These are phyloP conservation scores for Onychomys arenicola DNA, from an alignment of 2,797 vertebrate species.

Conservation along the genomic window DNA sequence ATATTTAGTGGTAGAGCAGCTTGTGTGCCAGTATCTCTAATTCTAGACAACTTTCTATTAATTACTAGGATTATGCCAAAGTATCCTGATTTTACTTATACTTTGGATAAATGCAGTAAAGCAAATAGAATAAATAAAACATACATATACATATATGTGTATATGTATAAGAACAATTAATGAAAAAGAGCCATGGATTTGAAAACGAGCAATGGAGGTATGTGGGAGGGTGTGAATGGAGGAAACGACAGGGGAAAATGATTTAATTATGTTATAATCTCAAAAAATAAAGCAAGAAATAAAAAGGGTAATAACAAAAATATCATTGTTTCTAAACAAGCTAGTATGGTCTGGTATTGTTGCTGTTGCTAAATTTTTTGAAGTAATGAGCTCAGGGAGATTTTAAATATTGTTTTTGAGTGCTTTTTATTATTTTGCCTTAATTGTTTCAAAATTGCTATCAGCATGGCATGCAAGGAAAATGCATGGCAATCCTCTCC, in stretches of 20 bases:
- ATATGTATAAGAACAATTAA: neutral
- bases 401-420: slow-evolving; percentile 32
- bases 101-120: neutral
- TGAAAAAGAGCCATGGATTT: neutral
- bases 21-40: neutral
- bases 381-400: neutral
- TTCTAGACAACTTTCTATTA: neutral
- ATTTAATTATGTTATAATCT: neutral
- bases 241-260: neutral
- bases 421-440: slow-evolving; percentile 12
- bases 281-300: neutral
- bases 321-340: neutral
- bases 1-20: neutral
- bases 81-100: neutral
- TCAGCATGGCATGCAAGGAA: neutral
- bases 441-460: slow-evolving; percentile 24
- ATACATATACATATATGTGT: neutral
- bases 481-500: neutral
- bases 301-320: no score
- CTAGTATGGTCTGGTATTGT: neutral
- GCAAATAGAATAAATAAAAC: neutral
- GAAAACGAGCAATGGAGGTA: neutral
- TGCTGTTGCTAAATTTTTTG: neutral
- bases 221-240: neutral
- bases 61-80: neutral